Evolutionary conservation across 2,797 vertebrate species (phyloP), one percentile per base, ranked within the genome.

Genomic region (Esox masquinongy): DNA sequence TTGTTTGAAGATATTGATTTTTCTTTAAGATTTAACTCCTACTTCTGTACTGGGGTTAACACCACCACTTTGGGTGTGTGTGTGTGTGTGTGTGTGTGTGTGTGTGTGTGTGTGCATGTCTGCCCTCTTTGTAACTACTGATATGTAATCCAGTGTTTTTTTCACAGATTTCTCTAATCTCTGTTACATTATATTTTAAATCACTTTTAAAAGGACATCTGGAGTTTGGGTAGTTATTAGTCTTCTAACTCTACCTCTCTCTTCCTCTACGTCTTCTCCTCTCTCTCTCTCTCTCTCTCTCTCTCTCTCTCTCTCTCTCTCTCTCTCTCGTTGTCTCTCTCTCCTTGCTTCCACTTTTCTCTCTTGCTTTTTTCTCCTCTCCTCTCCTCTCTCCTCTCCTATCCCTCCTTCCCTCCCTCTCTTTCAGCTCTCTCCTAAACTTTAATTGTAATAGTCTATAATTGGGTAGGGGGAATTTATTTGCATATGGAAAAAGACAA

Each of bases 361-460:
- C 2, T 39, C 4, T 8, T 1, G 2, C 2, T 49, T 4, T 1
- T 15, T 0, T 39, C 36, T 39, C 36, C 4, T 39, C 7, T 8
- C 36, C 4, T 39, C 36, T 39, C 36, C 7, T 1, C 5, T 1
- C 7, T 1, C 5, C 49, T 50, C 49, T 16, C 15, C 49, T 49
- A 8, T 16, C 15, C 12, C 15, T 17, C 2, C 16, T n/a, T n/a
- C n/a, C n/a, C 12, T 1, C 1, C 47, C 15, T 4, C 0, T 0
- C 47, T 49, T 8, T 16, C 47, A 12, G 2, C 2, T 49, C 47
- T 49, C 47, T 1, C 0, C 47, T 15, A 0, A 2, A 1, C 47
- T 15, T 1, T 1, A 31, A 31, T 31, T 31, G 29, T 31, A 31
- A 31, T 31, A 3, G 29, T 31, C 29, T 31, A 31, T 31, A 31